A percentile compares a stretch with the other conserved stretches of the same genome.
Conservation (phyloP, 1,140 invertebrate genomes). For the Nasonia vitripennis region DNA sequence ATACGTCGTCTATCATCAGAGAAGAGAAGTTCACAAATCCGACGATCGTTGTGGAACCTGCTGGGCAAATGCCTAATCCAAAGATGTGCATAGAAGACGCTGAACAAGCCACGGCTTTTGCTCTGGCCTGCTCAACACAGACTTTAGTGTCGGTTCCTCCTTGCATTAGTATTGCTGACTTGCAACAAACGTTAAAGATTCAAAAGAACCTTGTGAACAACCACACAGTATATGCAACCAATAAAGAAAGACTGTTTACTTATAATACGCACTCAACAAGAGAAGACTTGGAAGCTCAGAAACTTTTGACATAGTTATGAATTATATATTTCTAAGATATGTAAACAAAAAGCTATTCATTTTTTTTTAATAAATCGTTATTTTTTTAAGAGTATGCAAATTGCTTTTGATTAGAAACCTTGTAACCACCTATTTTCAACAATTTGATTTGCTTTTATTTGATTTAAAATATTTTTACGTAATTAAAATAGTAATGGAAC, state of each 20-base stretch:
- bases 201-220: slow-evolving; percentile 71
- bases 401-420: no score
- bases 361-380: slow-evolving; percentile 36
- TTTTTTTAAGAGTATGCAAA: background rate
- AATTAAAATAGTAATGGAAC: background rate
- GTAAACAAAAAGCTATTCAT: background rate
- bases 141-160: slow-evolving; percentile 61
- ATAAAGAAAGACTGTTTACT: slow-evolving; percentile 71
- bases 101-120: slow-evolving; percentile 70
- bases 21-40: slow-evolving; percentile 51
- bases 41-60: slow-evolving; percentile 66
- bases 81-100: slow-evolving; percentile 69
- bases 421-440: background rate
- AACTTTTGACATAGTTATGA: slow-evolving; percentile 57
- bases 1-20: slow-evolving; percentile 71
- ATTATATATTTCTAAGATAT: slow-evolving; percentile 37
- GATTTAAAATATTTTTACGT: background rate
- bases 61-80: slow-evolving; percentile 67
- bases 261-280: slow-evolving; percentile 71
- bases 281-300: slow-evolving; percentile 70
- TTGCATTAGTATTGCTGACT: slow-evolving; percentile 66
- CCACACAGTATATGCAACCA: slow-evolving; percentile 72
- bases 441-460: background rate
- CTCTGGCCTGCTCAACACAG: slow-evolving; percentile 70
- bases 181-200: slow-evolving; percentile 69